phyloP scores from a whole-genome alignment of 2,797 vertebrate genomes.

The Chelmon rostratus region DNA sequence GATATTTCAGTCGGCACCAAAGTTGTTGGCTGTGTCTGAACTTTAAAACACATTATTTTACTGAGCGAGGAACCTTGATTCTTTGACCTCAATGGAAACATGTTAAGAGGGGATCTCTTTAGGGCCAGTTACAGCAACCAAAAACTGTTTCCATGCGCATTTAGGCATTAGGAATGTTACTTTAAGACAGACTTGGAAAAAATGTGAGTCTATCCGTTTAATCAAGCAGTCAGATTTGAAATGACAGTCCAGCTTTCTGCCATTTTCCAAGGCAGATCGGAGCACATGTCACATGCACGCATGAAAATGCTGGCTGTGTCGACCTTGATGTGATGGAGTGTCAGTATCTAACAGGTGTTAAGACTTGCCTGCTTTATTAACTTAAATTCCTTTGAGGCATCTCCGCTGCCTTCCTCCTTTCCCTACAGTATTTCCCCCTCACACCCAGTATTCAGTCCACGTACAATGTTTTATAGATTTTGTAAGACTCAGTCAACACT shows the following conservation, averaged over 20 bases:
- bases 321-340: background rate
- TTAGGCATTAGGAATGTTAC: background rate
- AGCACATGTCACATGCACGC: background rate
- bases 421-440: slow-evolving; percentile 10
- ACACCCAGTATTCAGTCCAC: slow-evolving; percentile 33
- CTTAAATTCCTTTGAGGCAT: slow-evolving; percentile 36
- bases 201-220: background rate
- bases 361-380: slow-evolving; percentile 46
- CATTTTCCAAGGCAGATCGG: background rate
- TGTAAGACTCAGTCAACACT: slow-evolving; percentile 36
- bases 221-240: background rate
- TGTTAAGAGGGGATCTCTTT: no score
- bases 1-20: background rate
- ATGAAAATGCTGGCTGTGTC: background rate
- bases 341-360: slow-evolving; percentile 15
- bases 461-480: slow-evolving; percentile 40
- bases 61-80: background rate
- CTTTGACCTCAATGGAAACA: background rate
- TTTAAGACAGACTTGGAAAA: background rate
- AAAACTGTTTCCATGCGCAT: background rate
- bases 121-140: background rate
- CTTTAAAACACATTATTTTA: background rate
- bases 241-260: background rate
- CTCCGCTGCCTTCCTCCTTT: background rate
- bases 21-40: background rate